Evolutionary conservation across 2,888 invertebrate genomes (phyloP).

Genomic region (Cosmopolites sordidus): DNA sequence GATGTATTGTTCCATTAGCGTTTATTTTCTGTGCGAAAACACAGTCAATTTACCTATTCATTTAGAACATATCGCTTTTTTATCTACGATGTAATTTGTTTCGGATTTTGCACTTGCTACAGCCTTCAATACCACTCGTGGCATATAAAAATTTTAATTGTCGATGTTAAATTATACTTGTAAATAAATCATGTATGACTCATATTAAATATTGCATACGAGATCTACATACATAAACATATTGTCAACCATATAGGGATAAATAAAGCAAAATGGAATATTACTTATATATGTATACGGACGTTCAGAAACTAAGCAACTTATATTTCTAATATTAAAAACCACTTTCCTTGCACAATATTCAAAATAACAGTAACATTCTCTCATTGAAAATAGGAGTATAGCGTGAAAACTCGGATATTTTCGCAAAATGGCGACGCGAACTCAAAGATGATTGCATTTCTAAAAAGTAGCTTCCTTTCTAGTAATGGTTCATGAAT

Average conservation of each 20-base stretch:
- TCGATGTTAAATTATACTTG: background rate
- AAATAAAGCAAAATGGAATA: background rate
- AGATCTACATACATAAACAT: constrained; percentile 1
- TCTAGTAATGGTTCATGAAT: too few relatives aligned
- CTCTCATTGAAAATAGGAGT: too few relatives aligned
- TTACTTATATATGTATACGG: too few relatives aligned
- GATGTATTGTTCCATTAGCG: constrained; percentile 9
- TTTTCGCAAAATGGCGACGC: too few relatives aligned
- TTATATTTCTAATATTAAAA: too few relatives aligned
- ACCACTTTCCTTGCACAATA: too few relatives aligned
- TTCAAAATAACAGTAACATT: too few relatives aligned
- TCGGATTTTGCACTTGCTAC: background rate
- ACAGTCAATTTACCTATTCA: constrained; percentile 5
- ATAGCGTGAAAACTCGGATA: too few relatives aligned
- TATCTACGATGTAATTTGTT: background rate
- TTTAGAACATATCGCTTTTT: constrained; percentile 6
- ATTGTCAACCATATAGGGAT: background rate
- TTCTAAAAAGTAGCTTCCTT: too few relatives aligned
- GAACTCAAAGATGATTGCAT: too few relatives aligned
- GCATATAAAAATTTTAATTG: background rate
- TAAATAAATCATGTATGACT: background rate
- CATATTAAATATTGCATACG: background rate
- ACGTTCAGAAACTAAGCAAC: too few relatives aligned
- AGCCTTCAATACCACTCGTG: background rate
- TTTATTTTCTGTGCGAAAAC: constrained; percentile 4